phyloP scores from a whole-genome alignment of 2,888 invertebrate species.

The Coleophora deauratella region DNA sequence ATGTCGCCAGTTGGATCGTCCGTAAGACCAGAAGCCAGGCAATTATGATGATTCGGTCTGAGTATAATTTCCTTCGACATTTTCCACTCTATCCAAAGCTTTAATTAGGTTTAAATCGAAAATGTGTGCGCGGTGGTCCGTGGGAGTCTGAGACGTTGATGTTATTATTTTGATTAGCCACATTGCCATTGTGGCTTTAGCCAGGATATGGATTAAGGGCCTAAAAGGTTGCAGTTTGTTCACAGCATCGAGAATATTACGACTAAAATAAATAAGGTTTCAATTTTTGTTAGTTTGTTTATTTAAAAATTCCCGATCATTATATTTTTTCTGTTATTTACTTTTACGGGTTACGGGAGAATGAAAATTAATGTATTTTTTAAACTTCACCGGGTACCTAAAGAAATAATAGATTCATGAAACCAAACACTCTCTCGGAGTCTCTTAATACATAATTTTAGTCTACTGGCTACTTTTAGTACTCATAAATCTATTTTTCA shows the following conservation, averaged over 20 bases:
- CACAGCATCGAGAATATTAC: no score
- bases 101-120: slow-evolving; percentile 65
- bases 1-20: slow-evolving; percentile 39
- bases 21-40: slow-evolving; percentile 64
- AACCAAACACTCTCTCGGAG: no score
- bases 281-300: no score
- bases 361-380: no score
- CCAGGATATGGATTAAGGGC: not conserved
- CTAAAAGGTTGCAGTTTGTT: not conserved
- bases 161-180: slow-evolving; percentile 59
- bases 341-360: no score
- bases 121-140: slow-evolving; percentile 45
- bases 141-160: slow-evolving; percentile 15
- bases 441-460: not conserved
- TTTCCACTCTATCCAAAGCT: slow-evolving; percentile 47
- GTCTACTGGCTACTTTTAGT: not conserved
- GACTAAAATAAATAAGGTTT: no score
- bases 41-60: slow-evolving; percentile 44
- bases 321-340: no score
- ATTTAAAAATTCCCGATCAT: no score
- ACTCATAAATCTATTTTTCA: not conserved
- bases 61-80: slow-evolving; percentile 51
- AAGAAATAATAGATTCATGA: no score
- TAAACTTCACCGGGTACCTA: no score
- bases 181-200: no score